Evolutionary conservation across 2,888 invertebrate genomes (phyloP).

Genomic region (Cerastis rubricosa): DNA sequence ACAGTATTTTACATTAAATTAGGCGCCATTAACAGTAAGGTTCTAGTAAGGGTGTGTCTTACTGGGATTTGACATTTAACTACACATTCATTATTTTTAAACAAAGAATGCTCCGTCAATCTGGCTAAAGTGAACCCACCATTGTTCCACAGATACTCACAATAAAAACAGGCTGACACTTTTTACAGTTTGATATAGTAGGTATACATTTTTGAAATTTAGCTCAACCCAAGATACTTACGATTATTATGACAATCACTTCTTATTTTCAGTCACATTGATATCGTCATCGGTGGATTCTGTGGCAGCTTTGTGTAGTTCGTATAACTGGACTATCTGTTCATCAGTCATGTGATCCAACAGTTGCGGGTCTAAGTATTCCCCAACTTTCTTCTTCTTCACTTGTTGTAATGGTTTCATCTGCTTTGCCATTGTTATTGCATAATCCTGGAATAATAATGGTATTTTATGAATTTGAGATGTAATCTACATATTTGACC

Average conservation of each 20-base stretch:
- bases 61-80: not conserved
- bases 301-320: slow-evolving; percentile 92
- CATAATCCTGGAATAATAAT: slow-evolving; percentile 92
- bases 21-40: not conserved
- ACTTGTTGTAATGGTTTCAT: slow-evolving; percentile 92
- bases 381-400: slow-evolving; percentile 91
- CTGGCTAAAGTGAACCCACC: not conserved
- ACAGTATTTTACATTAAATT: not conserved
- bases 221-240: slow-evolving; percentile 9
- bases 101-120: not conserved
- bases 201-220: not conserved
- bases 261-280: slow-evolving; percentile 36
- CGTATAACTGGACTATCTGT: slow-evolving; percentile 96
- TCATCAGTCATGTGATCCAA: slow-evolving; percentile 94
- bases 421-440: slow-evolving; percentile 93
- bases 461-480: not conserved
- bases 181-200: not conserved
- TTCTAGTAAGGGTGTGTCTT: not conserved
- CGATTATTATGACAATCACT: slow-evolving; percentile 31
- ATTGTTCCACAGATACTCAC: not conserved
- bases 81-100: not conserved
- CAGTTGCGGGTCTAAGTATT: slow-evolving; percentile 90
- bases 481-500: not conserved
- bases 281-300: slow-evolving; percentile 72
- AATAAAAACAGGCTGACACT: not conserved